A percentile compares a stretch with the other conserved stretches of the same genome.
These are phyloP conservation scores for Squalus acanthias DNA, from an alignment of 2,797 vertebrate genomes.

Conservation along the genomic window DNA sequence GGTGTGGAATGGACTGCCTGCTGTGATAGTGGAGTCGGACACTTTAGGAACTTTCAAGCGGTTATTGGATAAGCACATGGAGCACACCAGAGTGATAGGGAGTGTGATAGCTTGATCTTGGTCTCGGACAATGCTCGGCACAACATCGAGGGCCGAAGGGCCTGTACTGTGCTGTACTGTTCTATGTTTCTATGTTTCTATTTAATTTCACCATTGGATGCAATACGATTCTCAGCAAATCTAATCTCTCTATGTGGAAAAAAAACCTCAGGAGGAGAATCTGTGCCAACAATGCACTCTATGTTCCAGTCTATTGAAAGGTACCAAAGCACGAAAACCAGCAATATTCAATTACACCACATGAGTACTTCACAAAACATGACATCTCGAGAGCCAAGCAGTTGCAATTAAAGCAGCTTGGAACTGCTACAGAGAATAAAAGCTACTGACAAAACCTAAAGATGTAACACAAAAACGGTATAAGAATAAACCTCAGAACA, in stretches of 20 bases:
- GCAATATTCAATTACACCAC: neutral
- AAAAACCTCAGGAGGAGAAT: neutral
- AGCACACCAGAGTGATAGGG: too few relatives aligned
- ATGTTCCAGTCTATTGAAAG: neutral
- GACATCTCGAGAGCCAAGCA: neutral
- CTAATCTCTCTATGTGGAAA: neutral
- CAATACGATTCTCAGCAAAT: neutral
- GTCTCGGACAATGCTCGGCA: too few relatives aligned
- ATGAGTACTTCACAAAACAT: neutral
- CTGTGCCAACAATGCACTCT: neutral
- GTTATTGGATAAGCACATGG: too few relatives aligned
- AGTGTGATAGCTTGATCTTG: too few relatives aligned
- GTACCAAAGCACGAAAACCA: neutral
- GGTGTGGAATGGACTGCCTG: too few relatives aligned
- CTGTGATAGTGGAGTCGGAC: too few relatives aligned
- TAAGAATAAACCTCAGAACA: neutral
- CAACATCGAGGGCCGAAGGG: too few relatives aligned
- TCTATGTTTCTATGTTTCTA: too few relatives aligned
- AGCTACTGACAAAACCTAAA: neutral
- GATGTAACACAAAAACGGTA: neutral
- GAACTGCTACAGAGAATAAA: neutral
- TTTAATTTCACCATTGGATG: neutral
- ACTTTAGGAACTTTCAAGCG: too few relatives aligned
- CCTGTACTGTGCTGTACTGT: too few relatives aligned
- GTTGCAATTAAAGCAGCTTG: neutral